Evolutionary conservation across 2,797 vertebrate genomes (phyloP).

Genomic region (Crax fasciolata): DNA sequence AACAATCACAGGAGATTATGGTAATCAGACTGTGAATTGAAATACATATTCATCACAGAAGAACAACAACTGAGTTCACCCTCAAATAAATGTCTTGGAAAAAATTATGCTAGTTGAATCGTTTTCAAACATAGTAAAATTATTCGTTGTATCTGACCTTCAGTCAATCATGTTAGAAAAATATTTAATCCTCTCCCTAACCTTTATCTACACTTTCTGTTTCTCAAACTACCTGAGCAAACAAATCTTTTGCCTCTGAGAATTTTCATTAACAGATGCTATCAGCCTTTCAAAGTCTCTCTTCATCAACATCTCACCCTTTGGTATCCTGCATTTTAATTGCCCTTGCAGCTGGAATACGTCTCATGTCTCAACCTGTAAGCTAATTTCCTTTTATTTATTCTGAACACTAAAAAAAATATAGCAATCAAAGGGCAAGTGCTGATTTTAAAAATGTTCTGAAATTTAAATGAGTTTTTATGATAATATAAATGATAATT

Average conservation of each 20-base stretch:
- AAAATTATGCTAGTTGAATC: slow-evolving; percentile 44
- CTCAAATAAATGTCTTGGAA: slow-evolving; percentile 35
- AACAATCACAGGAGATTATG: slow-evolving; percentile 80
- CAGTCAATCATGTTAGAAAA: slow-evolving; percentile 64
- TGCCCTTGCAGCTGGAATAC: slow-evolving; percentile 58
- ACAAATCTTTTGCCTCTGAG: slow-evolving; percentile 59
- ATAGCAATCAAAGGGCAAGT: slow-evolving; percentile 53
- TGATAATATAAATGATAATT: slow-evolving; percentile 62
- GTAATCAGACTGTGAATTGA: slow-evolving; percentile 68
- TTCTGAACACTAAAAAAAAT: slow-evolving; percentile 33
- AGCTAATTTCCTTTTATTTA: slow-evolving; percentile 61
- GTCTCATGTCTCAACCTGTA: neutral
- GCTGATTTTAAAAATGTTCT: slow-evolving; percentile 30
- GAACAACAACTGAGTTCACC: neutral
- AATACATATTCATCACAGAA: slow-evolving; percentile 67
- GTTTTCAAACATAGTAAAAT: slow-evolving; percentile 51
- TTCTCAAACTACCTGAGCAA: slow-evolving; percentile 63
- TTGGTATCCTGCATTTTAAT: slow-evolving; percentile 66
- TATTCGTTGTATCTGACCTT: slow-evolving; percentile 64
- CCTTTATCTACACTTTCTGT: slow-evolving; percentile 46
- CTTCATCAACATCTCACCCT: slow-evolving; percentile 55
- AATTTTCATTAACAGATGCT: slow-evolving; percentile 69
- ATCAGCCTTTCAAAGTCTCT: slow-evolving; percentile 67
- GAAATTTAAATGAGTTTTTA: slow-evolving; percentile 75
- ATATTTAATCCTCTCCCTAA: slow-evolving; percentile 60